These are phyloP conservation scores for Centropyge bicolor DNA, from an alignment of 2,797 vertebrate species.

Conservation along the genomic window DNA sequence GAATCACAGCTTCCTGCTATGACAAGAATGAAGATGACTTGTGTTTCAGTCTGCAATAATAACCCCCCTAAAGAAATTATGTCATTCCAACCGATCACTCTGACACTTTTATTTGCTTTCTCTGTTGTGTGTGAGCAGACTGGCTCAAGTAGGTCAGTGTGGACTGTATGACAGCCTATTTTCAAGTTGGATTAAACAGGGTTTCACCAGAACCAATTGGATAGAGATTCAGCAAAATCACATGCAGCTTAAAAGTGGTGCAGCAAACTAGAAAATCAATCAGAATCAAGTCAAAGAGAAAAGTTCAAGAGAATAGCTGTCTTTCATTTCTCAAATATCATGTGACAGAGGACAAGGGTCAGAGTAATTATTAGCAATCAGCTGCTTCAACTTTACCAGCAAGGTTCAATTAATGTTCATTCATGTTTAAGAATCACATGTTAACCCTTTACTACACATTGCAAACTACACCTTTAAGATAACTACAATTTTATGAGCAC, in stretches of 20 bases:
- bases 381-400: neutral
- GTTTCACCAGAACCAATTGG: neutral
- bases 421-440: neutral
- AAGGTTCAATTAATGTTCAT: neutral
- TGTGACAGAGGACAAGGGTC: neutral
- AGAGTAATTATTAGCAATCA: neutral
- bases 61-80: conserved; percentile 10
- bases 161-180: neutral
- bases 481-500: neutral
- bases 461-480: too few relatives aligned
- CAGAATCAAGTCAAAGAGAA: too few relatives aligned
- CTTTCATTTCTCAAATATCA: neutral
- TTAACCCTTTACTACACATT: neutral
- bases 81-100: conserved; percentile 6
- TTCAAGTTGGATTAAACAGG: neutral
- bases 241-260: neutral
- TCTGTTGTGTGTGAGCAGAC: conserved; percentile 11
- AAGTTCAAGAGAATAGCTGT: neutral
- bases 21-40: neutral
- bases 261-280: neutral
- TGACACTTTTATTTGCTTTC: conserved; percentile 17
- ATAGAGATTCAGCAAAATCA: neutral
- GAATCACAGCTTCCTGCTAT: conserved; percentile 25
- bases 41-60: neutral
- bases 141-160: conserved; percentile 5